Evolutionary conservation across 2,113 vertebrate species (phyloP), one percentile per base, ranked within the genome.

Genomic region (Odocoileus hemionus): DNA sequence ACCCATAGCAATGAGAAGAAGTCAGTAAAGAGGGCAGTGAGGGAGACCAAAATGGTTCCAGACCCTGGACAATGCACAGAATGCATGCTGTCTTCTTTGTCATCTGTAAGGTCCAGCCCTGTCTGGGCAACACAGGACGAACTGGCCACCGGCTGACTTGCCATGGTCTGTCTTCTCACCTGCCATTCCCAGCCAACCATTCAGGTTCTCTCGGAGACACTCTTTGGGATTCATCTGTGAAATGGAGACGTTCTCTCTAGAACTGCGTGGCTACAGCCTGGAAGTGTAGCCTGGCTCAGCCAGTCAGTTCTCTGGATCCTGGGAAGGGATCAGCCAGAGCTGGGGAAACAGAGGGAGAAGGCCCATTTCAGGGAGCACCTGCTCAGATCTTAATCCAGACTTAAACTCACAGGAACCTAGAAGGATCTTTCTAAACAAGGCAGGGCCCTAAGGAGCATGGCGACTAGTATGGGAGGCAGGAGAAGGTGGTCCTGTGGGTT

Each of bases 381-480:
- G 11, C 70, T 86, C 55, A 91, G 45, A 87, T 12, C 52, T 97
- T 95, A 79, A 76, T 50, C 55, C 79, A 85, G 57, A 58, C 17
- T 61, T 82, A 80, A 74, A 70, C n/a, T 85, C 67, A 79, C 14
- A 80, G n/a, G 36, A 84, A 91, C 25, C 21, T 92, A 82, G 88
- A 96, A 88, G 82, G 85, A 74, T 60, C 30, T 79, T 96, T 91
- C 67, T 60, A 94, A 88, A 83, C 13, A 74, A 96, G 15, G 54
- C 88, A 95, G 23, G 58, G 25, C 58, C 12, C 85, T 57, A 12
- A 91, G 50, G 30, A 76, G 15, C 55, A 87, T 70, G 28, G 55
- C 14, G 30, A 86, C 61, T 57, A 47, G 15, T 60, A 39, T 39
- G 55, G 45, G 70, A 89, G 21, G 39, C 67, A 86, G 16, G 52